These are phyloP conservation scores for Phorcus lineatus DNA, from an alignment of 2,888 invertebrate genomes.

Conservation along the genomic window DNA sequence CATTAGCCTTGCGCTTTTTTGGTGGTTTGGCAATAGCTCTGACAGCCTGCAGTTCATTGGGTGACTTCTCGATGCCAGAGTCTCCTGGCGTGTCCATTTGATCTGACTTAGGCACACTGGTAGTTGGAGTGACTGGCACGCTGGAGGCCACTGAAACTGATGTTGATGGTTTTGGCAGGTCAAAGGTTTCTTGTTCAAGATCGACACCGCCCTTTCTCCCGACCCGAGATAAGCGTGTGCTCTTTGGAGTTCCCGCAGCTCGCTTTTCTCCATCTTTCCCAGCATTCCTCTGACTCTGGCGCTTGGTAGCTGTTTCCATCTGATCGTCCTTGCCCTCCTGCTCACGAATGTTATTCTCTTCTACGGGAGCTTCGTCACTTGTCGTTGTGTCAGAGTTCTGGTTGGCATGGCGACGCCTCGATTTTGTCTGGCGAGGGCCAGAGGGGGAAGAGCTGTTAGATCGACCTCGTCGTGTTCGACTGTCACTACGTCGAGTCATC, in stretches of 20 bases:
- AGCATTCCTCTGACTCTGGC: conserved; percentile 27
- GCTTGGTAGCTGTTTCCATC: background rate
- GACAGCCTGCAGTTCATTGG: conserved; percentile 45
- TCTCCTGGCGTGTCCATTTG: conserved; percentile 15
- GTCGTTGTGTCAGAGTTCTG: background rate
- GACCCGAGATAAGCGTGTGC: background rate
- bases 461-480: conserved; percentile 47
- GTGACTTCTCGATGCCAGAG: conserved; percentile 32
- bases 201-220: background rate
- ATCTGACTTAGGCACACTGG: background rate
- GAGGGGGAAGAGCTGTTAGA: conserved; percentile 43
- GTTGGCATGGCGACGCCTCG: conserved; percentile 32
- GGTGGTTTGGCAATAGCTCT: conserved; percentile 83
- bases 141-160: background rate
- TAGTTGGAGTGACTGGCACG: background rate
- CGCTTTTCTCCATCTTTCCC: conserved; percentile 6
- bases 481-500: conserved; percentile 53
- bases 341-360: conserved; percentile 20
- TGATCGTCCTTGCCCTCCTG: background rate
- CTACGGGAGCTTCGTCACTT: background rate
- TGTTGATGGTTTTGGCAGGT: background rate
- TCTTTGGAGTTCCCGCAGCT: background rate
- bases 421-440: conserved; percentile 30
- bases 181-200: background rate
- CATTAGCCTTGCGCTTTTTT: conserved; percentile 87